These are phyloP conservation scores for Erythrocebus patas DNA, from an alignment of 2,113 vertebrate species.

Conservation along the genomic window DNA sequence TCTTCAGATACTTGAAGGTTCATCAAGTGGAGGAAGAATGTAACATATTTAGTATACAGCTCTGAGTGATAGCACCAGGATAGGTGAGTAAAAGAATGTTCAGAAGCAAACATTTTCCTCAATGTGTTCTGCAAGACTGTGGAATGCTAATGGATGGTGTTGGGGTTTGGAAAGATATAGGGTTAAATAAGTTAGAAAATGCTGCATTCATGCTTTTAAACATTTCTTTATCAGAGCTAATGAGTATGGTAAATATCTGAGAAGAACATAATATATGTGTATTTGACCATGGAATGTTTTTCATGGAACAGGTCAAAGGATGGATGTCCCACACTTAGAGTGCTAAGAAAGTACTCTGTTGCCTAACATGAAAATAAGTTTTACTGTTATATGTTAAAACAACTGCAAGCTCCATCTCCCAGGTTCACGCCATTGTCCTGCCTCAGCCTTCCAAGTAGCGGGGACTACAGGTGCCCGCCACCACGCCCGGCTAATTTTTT, in stretches of 20 bases:
- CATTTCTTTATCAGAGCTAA: background rate
- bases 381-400: background rate
- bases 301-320: background rate
- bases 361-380: background rate
- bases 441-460: no score
- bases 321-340: background rate
- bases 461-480: no score
- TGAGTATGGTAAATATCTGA: background rate
- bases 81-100: background rate
- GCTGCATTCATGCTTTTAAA: background rate
- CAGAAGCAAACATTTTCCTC: background rate
- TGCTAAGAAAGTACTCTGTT: background rate
- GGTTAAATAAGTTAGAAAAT: constrained; percentile 15
- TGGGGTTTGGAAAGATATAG: background rate
- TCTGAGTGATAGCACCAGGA: background rate
- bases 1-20: background rate
- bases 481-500: no score
- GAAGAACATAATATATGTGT: background rate
- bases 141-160: background rate
- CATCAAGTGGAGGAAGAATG: background rate
- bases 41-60: background rate
- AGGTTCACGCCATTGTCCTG: no score
- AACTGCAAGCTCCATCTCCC: no score
- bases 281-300: background rate
- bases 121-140: background rate